Evolutionary conservation across 2,888 invertebrate genomes (phyloP).

Genomic region (Tenthredo amoena): DNA sequence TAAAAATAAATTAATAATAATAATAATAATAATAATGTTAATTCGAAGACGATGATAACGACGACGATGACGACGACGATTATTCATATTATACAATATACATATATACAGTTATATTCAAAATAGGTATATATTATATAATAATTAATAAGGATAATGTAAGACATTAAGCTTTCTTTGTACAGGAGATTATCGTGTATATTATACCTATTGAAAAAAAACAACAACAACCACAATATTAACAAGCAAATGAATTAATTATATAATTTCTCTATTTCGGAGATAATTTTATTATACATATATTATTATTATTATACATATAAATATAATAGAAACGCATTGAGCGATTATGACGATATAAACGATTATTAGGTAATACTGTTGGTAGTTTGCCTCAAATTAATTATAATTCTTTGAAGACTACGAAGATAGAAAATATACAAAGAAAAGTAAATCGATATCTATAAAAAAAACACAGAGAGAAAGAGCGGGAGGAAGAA

Average conservation of each 20-base stretch:
- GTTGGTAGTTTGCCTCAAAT: not conserved
- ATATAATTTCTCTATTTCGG: not conserved
- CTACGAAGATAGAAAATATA: not conserved
- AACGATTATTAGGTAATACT: not conserved
- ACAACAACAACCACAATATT: not conserved
- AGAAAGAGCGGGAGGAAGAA: not conserved
- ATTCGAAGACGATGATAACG: not conserved
- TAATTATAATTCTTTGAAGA: not conserved
- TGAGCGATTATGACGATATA: not conserved
- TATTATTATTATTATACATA: not conserved
- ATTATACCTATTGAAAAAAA: not conserved
- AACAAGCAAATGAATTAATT: not conserved
- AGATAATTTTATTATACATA: not conserved
- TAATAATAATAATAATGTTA: not conserved
- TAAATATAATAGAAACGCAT: not conserved
- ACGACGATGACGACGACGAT: not conserved
- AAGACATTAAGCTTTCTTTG: conserved; percentile 60
- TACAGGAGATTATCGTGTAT: conserved; percentile 58
- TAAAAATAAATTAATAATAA: conserved; percentile 57
- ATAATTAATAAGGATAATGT: not conserved
- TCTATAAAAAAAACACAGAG: not conserved
- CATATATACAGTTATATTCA: not conserved
- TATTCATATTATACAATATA: conserved; percentile 19
- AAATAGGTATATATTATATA: conserved; percentile 8
- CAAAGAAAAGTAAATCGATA: no score